Conservation (phyloP, 2,888 invertebrate species). For the Xylota sylvarum region DNA sequence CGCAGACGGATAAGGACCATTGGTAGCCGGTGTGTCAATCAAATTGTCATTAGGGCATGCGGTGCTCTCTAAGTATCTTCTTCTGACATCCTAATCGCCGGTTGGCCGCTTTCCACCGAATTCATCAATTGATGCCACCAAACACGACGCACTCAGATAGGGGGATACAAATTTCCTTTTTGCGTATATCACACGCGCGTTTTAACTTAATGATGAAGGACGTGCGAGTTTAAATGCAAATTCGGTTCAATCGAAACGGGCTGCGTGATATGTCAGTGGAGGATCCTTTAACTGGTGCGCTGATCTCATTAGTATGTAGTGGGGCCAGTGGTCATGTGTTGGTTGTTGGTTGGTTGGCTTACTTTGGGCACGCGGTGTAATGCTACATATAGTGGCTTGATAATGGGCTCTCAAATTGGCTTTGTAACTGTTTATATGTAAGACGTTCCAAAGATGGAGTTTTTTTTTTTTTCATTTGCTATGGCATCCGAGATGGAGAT, state of each 20-base stretch:
- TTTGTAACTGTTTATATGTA: conserved; percentile 40
- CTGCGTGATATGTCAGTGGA: conserved; percentile 67
- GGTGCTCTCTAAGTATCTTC: conserved; percentile 53
- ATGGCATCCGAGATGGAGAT: background rate
- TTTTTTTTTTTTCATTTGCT: background rate
- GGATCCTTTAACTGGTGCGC: conserved; percentile 53
- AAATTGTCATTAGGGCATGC: conserved; percentile 76
- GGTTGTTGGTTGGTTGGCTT: conserved; percentile 11
- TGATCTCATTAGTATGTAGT: conserved; percentile 55
- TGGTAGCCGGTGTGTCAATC: conserved; percentile 75
- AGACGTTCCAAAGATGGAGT: conserved; percentile 21
- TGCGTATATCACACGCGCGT: conserved; percentile 57
- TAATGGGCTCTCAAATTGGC: conserved; percentile 39
- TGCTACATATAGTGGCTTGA: conserved; percentile 31
- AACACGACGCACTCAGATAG: conserved; percentile 24
- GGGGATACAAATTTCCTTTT: conserved; percentile 30
- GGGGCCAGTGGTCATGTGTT: conserved; percentile 5
- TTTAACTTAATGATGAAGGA: conserved; percentile 71
- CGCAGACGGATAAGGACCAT: conserved; percentile 49
- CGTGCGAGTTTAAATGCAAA: conserved; percentile 76
- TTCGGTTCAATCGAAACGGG: conserved; percentile 58
- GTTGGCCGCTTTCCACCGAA: conserved; percentile 41
- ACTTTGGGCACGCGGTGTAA: background rate
- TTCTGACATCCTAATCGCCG: conserved; percentile 75
- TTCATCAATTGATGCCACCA: conserved; percentile 46